These are phyloP conservation scores for Plagodis pulveraria DNA, from an alignment of 2,888 invertebrate species.

Conservation along the genomic window DNA sequence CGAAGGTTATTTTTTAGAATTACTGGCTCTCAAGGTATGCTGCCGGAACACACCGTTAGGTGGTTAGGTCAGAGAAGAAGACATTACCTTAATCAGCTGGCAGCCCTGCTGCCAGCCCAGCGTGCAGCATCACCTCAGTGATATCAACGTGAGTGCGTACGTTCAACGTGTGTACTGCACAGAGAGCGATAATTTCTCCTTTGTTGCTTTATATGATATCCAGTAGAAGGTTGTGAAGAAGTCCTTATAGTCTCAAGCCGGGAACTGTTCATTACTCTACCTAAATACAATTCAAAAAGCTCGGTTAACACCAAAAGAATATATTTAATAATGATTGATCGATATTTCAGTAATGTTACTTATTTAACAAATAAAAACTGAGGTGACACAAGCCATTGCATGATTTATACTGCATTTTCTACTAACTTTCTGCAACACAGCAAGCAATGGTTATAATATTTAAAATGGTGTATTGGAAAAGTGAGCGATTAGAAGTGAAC, in stretches of 20 bases:
- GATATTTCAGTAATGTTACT: not conserved
- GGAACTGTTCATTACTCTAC: not conserved
- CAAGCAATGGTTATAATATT: slow-evolving; percentile 4
- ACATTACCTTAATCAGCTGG: too few species aligned
- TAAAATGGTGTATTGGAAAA: slow-evolving; percentile 7
- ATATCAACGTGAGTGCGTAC: too few species aligned
- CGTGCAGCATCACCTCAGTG: too few species aligned
- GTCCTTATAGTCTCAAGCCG: not conserved
- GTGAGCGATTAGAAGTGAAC: slow-evolving; percentile 39
- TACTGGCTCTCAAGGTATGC: too few species aligned
- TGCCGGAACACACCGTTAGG: too few species aligned
- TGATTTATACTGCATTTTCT: not conserved
- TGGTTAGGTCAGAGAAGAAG: too few species aligned
- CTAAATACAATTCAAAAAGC: slow-evolving; percentile 4
- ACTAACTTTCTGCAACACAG: not conserved
- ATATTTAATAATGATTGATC: slow-evolving; percentile 1
- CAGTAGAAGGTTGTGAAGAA: too few species aligned
- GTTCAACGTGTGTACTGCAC: too few species aligned
- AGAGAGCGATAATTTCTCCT: too few species aligned
- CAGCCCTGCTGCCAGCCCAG: too few species aligned
- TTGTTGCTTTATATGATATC: too few species aligned
- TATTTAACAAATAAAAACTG: not conserved
- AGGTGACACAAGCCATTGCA: not conserved
- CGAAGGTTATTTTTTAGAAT: too few species aligned
- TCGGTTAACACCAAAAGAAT: not conserved